These are phyloP conservation scores for Calliopsis andreniformis DNA, from an alignment of 1,140 invertebrate species.

Conservation along the genomic window DNA sequence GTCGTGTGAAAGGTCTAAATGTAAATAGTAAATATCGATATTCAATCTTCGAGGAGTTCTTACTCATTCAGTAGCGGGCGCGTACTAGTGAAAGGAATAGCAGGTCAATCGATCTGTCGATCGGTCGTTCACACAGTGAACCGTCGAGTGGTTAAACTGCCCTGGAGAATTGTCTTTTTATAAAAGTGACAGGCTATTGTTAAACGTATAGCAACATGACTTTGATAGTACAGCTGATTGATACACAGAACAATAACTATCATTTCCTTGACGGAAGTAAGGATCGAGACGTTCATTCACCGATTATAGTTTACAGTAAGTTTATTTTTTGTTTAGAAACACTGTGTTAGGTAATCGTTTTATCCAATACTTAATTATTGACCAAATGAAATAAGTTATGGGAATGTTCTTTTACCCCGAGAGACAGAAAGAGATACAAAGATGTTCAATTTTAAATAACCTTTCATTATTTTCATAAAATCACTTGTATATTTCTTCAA, in stretches of 20 bases:
- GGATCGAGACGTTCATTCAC: not conserved
- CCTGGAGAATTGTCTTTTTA: not conserved
- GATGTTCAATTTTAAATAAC: too few species aligned
- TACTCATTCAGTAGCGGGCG: not conserved
- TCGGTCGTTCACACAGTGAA: not conserved
- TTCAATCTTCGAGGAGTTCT: not conserved
- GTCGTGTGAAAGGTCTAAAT: not conserved
- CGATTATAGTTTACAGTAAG: not conserved
- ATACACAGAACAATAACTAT: not conserved
- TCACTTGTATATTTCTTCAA: too few species aligned
- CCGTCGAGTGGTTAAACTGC: not conserved
- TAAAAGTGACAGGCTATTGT: not conserved
- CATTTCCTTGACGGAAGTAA: rapidly evolving
- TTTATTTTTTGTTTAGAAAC: not conserved
- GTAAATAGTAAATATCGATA: slow-evolving; percentile 23
- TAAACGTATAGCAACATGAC: not conserved
- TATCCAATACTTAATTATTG: not conserved
- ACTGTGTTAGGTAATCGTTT: not conserved
- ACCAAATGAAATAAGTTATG: too few species aligned
- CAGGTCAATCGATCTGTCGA: not conserved
- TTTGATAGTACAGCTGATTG: not conserved
- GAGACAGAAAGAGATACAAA: too few species aligned
- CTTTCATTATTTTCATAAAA: too few species aligned
- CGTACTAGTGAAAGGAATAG: not conserved
- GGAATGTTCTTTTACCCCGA: too few species aligned